A percentile compares a stretch with the other conserved stretches of the same genome.
phyloP scores from a whole-genome alignment of 2,888 invertebrate species.

The Drosophila planitibia region DNA sequence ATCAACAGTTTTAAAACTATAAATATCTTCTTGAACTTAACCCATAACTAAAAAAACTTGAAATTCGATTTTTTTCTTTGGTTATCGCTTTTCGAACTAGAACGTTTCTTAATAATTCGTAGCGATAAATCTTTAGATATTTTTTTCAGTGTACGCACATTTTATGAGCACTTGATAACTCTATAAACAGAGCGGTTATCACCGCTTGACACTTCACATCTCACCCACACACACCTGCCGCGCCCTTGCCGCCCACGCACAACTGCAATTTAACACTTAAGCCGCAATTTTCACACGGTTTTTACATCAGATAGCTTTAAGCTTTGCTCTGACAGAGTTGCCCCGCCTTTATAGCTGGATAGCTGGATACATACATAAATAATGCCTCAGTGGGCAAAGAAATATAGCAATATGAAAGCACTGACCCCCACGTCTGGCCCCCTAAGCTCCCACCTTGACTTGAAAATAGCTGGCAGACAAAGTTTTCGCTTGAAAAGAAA shows the following conservation, averaged over 20 bases:
- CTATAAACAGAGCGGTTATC: conserved; percentile 74
- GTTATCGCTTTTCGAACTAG: not conserved
- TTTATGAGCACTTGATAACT: conserved; percentile 75
- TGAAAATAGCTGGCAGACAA: conserved; percentile 43
- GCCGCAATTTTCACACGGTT: conserved; percentile 68
- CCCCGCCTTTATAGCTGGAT: conserved; percentile 1
- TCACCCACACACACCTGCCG: conserved; percentile 5
- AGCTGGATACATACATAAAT: conserved; percentile 43
- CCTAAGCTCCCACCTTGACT: conserved; percentile 1
- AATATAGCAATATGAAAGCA: conserved; percentile 62
- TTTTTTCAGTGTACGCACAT: conserved; percentile 25
- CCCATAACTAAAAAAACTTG: not conserved
- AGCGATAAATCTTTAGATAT: not conserved
- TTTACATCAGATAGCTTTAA: conserved; percentile 69
- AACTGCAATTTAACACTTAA: conserved; percentile 42
- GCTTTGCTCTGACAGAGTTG: conserved; percentile 35
- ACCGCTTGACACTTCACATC: conserved; percentile 39
- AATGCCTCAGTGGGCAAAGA: conserved; percentile 26
- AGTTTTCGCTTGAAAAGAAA: conserved; percentile 48
- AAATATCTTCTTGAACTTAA: not conserved
- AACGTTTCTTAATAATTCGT: not conserved
- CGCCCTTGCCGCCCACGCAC: conserved; percentile 6
- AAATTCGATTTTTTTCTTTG: not conserved
- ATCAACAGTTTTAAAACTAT: not conserved
- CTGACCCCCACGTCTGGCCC: conserved; percentile 10